Conservation (phyloP, 1,140 invertebrate genomes). For the Dufourea novaeangliae region DNA sequence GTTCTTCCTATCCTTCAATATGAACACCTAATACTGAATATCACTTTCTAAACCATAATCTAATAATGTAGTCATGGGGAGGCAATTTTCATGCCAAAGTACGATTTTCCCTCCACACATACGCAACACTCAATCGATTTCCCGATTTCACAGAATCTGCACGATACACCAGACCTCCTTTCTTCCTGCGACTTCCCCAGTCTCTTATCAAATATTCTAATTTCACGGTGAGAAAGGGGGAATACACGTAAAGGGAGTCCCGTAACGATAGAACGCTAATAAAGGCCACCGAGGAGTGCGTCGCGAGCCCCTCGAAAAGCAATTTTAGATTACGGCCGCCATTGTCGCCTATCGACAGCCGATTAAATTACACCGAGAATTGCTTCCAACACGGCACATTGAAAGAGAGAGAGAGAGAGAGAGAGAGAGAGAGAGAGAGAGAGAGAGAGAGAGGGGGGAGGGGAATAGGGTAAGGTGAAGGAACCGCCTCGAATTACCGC, state of each 20-base stretch:
- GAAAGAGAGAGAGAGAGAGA: not conserved
- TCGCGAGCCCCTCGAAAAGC: slow-evolving; percentile 33
- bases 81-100: no score
- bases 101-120: no score
- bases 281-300: not conserved
- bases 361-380: slow-evolving; percentile 65
- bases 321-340: slow-evolving; percentile 61
- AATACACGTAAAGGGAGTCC: slow-evolving; percentile 25
- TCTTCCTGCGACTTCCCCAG: not conserved
- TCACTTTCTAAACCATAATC: no score
- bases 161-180: not conserved
- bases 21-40: no score
- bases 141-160: not conserved
- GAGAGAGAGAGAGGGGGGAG: not conserved
- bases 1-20: no score
- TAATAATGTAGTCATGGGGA: no score
- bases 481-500: slow-evolving; percentile 56
- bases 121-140: not conserved
- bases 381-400: slow-evolving; percentile 20
- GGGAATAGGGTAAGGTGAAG: not conserved
- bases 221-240: not conserved
- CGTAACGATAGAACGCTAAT: slow-evolving; percentile 6
- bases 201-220: slow-evolving; percentile 13
- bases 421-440: not conserved
- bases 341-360: slow-evolving; percentile 64